A percentile compares a stretch with the other conserved stretches of the same genome.
Evolutionary conservation across 2,888 invertebrate species (phyloP).

Genomic region (Dasypolia templi): DNA sequence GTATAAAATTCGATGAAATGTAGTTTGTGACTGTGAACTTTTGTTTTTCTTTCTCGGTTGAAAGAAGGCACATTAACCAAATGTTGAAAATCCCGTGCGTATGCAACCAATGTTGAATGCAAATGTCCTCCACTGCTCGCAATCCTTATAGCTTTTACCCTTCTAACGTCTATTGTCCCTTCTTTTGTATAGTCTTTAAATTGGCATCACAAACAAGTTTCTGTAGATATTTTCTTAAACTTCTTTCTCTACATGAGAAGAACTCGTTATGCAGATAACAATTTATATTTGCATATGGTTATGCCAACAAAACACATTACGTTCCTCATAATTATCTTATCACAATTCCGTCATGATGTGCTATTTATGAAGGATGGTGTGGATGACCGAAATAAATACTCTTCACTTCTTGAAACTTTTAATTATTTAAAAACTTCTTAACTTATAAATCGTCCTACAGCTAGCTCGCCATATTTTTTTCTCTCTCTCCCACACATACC

Average conservation of each 20-base stretch:
- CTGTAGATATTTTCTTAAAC: not conserved
- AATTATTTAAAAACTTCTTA: too few relatives aligned
- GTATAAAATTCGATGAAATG: not conserved
- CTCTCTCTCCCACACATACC: too few relatives aligned
- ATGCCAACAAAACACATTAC: not conserved
- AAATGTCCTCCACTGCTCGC: not conserved
- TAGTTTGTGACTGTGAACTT: not conserved
- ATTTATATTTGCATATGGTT: not conserved
- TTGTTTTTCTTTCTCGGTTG: not conserved
- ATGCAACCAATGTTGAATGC: not conserved
- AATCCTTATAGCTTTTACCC: not conserved
- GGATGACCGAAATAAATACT: too few relatives aligned
- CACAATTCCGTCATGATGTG: not conserved
- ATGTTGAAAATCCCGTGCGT: not conserved
- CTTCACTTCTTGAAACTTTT: too few relatives aligned
- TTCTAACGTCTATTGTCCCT: not conserved
- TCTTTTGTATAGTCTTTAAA: not conserved
- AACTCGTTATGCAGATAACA: not conserved
- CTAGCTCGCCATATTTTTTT: too few relatives aligned
- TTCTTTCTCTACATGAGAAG: not conserved
- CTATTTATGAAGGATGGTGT: too few relatives aligned
- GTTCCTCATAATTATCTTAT: not conserved
- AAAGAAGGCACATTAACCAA: not conserved
- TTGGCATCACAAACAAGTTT: not conserved
- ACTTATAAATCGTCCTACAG: too few relatives aligned